Base-by-base conservation (phyloP, 2,888 invertebrate genomes). In the Acronicta alni region DNA sequence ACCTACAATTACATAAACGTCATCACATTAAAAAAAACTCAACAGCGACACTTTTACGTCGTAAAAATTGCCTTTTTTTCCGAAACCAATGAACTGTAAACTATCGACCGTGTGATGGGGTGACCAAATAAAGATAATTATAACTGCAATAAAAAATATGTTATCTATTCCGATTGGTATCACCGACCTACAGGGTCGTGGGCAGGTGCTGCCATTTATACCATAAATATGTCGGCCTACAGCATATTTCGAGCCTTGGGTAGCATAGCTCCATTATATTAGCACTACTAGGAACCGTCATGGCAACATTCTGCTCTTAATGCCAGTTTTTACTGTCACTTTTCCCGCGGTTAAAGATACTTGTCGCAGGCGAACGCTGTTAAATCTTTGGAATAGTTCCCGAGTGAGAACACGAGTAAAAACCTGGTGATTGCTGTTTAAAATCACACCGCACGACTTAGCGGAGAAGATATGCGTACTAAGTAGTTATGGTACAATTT, bases 181-280 rank as follows among this genome's bases (percentile, higher is more conserved):
- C 81, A 55, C 49, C 80, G 81, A 86, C 84, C 86, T 85, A 79
- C 86, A 81, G 81, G 79, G 79, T 64, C 57, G 85, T 30, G 38
- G 72, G 86, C 91, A 91, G 90, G 89, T 91, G 91, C 65, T 57
- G 57, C 45, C 70, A 48, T 62, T 62, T 73, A 68, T 78, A 70
- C 71, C 67, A 55, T 82, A 83, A 80, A 78, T 79, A 84, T 79
- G 82, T 77, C 68, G 68, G 53, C 14, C 48, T 82, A 89, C 88
- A 87, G 72, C 87, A 86, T 89, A 84, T 82, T 89, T 87, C 72
- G 78, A 84, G 75, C 82, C 85, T 86, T 72, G 51, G 35, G 64
- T 54, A 68, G 68, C 85, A 87, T 89, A 84, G 69, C 78, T 86
- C 72, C 81, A 77, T 79, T 66, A 81, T 74, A 83, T 86, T 85